Evolutionary conservation across 2,888 invertebrate genomes (phyloP).

Genomic region (Lepas anatifera): DNA sequence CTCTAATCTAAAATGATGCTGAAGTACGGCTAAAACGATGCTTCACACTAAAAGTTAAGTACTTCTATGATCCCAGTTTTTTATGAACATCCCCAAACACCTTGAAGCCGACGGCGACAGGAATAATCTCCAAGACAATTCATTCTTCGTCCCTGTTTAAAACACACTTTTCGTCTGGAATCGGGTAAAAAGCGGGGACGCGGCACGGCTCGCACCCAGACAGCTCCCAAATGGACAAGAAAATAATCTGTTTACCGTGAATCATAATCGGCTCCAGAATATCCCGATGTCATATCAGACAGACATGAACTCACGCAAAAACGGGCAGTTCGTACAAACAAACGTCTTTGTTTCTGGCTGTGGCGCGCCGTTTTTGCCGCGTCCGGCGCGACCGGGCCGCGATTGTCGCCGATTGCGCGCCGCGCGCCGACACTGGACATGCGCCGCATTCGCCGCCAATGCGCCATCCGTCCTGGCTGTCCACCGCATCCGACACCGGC

Average conservation of each 20-base stretch:
- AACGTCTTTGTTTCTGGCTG: constrained; percentile 2
- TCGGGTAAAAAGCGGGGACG: neutral
- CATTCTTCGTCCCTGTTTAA: neutral
- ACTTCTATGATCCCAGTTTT: no score
- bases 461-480: neutral
- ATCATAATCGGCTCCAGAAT: constrained; percentile 9
- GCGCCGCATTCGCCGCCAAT: no score
- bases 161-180: neutral
- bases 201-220: neutral
- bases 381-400: neutral
- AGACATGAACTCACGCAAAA: neutral
- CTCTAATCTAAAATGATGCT: no score
- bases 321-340: neutral
- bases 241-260: neutral
- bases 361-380: neutral
- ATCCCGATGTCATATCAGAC: constrained; percentile 10
- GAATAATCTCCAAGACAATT: no score
- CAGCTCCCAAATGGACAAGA: neutral
- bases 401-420: neutral
- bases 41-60: no score
- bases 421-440: neutral
- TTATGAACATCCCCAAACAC: no score
- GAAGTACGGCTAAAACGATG: no score
- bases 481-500: no score
- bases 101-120: no score